Base-by-base conservation (phyloP, 2,888 invertebrate species). In the Hesperia comma region DNA sequence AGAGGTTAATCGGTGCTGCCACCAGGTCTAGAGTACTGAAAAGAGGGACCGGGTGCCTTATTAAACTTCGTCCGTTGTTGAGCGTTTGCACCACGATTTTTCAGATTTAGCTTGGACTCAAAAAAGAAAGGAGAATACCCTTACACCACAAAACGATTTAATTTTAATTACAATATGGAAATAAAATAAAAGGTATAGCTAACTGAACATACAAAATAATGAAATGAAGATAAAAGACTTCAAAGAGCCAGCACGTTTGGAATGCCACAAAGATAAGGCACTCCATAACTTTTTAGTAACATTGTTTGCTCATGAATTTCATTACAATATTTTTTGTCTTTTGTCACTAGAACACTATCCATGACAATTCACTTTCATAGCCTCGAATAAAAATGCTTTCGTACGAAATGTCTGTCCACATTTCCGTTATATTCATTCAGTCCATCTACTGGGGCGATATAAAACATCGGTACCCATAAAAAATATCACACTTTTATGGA, bases 321-420 rank as follows among this genome's bases (percentile, higher is more conserved):
- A 68, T 68, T 63, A 67, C 66, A 64, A 63, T 63, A 69, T 68
- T 69, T 58, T 66, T 61, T 55, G 49, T 58, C 33, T 58, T 66
- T 61, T 55, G 49, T 58, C 33, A 60, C 61, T 60, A 69, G 64
- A 61, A 64, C 70, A 49, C 55, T 21, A 56, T 15, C 46, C 43
- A 61, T 70, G 60, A 41, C 19, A 62, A 62, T 63, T 61, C 58
- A 56, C 53, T 68, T 67, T 68, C 68, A 68, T 58, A 33, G 56
- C 15, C 17, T 21, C 26, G 41, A 33, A 58, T 57, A 58, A 58
- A 63, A 63, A 62, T 57, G 55, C 57, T 57, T 53, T 62, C 21
- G 19, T 15, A 7, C 54, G 53, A 33, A 63, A 54, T 61, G 19
- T 56, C 53, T 53, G 40, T 33, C 53, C 43, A 19, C 33, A 53